Evolutionary conservation across 1,140 invertebrate genomes (phyloP).

Genomic region (Pachyrhynchus sulphureomaculatus): DNA sequence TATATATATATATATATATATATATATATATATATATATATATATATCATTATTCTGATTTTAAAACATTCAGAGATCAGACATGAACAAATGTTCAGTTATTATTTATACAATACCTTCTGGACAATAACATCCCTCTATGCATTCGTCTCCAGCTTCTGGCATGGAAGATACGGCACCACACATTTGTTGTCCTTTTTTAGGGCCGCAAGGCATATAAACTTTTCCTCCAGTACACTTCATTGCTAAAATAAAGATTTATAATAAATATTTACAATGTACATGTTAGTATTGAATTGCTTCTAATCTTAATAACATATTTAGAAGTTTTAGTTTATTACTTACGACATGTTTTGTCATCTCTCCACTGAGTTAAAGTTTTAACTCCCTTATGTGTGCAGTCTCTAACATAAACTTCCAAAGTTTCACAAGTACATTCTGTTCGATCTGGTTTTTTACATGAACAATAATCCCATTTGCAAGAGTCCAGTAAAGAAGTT

Average conservation of each 20-base stretch:
- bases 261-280: conserved; percentile 8
- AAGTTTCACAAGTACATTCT: conserved; percentile 73
- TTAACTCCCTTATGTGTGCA: conserved; percentile 67
- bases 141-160: conserved; percentile 58
- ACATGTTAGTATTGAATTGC: too few species aligned
- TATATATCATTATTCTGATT: too few species aligned
- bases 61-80: too few species aligned
- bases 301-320: too few species aligned
- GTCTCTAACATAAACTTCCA: conserved; percentile 75
- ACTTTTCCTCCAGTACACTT: conserved; percentile 66
- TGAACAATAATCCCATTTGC: conserved; percentile 76
- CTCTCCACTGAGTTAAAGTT: conserved; percentile 69
- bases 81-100: too few species aligned
- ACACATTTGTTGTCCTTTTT: conserved; percentile 53
- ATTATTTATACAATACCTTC: too few species aligned
- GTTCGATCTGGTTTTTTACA: conserved; percentile 59
- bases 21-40: too few species aligned
- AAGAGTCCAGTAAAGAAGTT: conserved; percentile 61
- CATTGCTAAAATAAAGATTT: conserved; percentile 59
- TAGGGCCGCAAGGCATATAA: conserved; percentile 69
- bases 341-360: conserved; percentile 75
- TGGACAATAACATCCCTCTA: conserved; percentile 87
- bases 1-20: too few species aligned
- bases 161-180: conserved; percentile 46
- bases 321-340: too few species aligned